These are phyloP conservation scores for Apotomis turbidana DNA, from an alignment of 2,888 invertebrate species.

Conservation along the genomic window DNA sequence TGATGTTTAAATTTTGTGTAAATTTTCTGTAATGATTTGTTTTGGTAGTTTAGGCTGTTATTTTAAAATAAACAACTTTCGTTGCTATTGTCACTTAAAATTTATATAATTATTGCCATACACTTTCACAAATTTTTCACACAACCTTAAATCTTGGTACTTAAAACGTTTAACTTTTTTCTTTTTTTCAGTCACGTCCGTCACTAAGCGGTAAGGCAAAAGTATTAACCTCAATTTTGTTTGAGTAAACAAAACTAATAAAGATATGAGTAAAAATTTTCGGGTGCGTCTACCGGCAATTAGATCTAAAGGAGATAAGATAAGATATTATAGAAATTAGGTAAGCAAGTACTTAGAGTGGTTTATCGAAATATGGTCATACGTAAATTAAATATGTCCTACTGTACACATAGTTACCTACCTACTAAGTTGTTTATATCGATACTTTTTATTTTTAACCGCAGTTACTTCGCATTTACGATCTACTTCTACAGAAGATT, in stretches of 20 bases:
- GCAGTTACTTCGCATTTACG: too few species aligned
- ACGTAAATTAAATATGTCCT: background rate
- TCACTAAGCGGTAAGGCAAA: conserved; percentile 46
- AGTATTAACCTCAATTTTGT: conserved; percentile 56
- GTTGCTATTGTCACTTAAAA: background rate
- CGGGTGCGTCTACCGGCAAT: conserved; percentile 66
- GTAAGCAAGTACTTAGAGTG: conserved; percentile 27
- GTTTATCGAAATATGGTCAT: conserved; percentile 2
- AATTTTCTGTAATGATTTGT: background rate
- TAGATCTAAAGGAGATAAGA: conserved; percentile 62
- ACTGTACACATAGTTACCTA: too few species aligned
- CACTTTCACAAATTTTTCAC: conserved; percentile 28
- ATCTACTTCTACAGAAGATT: too few species aligned
- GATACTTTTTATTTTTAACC: too few species aligned
- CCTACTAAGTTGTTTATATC: too few species aligned
- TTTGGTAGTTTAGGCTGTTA: background rate
- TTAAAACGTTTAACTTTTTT: background rate
- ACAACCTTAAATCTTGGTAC: background rate
- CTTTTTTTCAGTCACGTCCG: conserved; percentile 45
- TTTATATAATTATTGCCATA: conserved; percentile 4
- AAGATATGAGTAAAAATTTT: conserved; percentile 54
- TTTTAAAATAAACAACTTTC: background rate
- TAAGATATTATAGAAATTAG: conserved; percentile 61
- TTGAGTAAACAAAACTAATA: conserved; percentile 57
- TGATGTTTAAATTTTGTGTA: too few species aligned